Evolutionary conservation across 2,797 vertebrate species (phyloP).

Genomic region (Pseudochirops cupreus): DNA sequence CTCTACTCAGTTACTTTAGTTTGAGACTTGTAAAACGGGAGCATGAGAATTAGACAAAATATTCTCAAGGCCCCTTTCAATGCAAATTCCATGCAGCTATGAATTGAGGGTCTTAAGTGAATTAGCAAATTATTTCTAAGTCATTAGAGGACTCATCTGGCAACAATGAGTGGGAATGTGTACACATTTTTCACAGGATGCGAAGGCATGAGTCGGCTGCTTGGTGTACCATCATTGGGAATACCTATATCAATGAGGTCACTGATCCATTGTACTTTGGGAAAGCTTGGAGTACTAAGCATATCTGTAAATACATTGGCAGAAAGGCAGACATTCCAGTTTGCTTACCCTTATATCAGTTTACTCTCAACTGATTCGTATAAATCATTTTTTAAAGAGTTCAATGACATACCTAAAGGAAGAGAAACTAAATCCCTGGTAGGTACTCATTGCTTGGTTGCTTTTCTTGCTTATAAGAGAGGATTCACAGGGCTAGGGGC

Average conservation of each 20-base stretch:
- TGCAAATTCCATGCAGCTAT: neutral
- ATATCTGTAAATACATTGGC: neutral
- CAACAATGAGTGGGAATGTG: neutral
- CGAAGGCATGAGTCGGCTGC: neutral
- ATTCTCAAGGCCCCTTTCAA: neutral
- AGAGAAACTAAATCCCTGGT: neutral
- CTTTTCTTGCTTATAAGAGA: neutral
- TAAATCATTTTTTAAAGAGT: neutral
- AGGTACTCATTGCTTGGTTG: neutral
- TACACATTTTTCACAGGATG: neutral
- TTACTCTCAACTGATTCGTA: neutral
- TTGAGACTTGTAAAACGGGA: neutral
- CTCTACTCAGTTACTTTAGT: neutral
- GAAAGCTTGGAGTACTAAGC: neutral
- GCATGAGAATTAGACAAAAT: neutral
- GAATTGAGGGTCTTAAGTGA: neutral
- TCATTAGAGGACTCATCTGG: neutral
- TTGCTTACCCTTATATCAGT: neutral
- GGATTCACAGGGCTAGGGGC: neutral
- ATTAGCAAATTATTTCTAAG: constrained; percentile 55
- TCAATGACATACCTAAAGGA: constrained; percentile 12
- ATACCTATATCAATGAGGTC: neutral
- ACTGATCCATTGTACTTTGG: neutral
- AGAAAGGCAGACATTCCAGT: no score
- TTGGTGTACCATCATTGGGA: neutral